Base-by-base conservation (phyloP, 2,113 vertebrate species). In the Cariama cristata region DNA sequence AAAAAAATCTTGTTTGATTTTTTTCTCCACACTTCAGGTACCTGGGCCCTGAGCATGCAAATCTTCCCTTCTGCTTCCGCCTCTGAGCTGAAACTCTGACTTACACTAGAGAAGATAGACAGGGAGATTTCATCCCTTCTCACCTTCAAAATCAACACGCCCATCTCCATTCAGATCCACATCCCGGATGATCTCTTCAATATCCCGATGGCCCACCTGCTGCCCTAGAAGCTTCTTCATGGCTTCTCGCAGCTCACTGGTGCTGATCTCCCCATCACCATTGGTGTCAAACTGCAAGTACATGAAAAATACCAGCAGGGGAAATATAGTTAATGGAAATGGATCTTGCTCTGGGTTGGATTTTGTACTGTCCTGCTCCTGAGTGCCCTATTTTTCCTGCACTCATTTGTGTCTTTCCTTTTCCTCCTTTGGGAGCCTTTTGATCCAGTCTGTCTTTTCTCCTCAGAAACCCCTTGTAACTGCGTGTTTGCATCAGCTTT, bases 171-270 rank as follows among this genome's bases (percentile, higher is more conserved):
- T 99, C 75, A 99, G 99, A 95, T 99, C 99, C 74, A 99, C 99
- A 20, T 99, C 99, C 79, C 99, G 98, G 79, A 99, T 98, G 90
- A 99, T 99, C 88, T 99, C 99, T 94, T 99, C 99, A 75, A 99
- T 99, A 71, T 99, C 99, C 96, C 99, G 98, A 96, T 99, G 99
- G 62, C 99, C 99, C 84, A 99, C 99, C 97, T 99, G 99, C 91
- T 99, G 99, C 68, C 99, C 99, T 23, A 99, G 97, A 59, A 99
- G 99, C 96, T 99, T 99, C 96, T 99, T 99, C 99, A 99, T 99
- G 66, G 99, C 99, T 93, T 99, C 99, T 93, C 99, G 97, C 9
- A 99, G 98, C 96, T 99, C 99, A 30, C 98, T 98, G 67, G 99
- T 99, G 95, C 99, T 99, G 96, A 99, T 99, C 96, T 99, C 98